Percentiles rank a stretch among this genome's conserved stretches.
Evolutionary conservation across 2,113 vertebrate species (phyloP).

Genomic region (Erinaceus europaeus): DNA sequence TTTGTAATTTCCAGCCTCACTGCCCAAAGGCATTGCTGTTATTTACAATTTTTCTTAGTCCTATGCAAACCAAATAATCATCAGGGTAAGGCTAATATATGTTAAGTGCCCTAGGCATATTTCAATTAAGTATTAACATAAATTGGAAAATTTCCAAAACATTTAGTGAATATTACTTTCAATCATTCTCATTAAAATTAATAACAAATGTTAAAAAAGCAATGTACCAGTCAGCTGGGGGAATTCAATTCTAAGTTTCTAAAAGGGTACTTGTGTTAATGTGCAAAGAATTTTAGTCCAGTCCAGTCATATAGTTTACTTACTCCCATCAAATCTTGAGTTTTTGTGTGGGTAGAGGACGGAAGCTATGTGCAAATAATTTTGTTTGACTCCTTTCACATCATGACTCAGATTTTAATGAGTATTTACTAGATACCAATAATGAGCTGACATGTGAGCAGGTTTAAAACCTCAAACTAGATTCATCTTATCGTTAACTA

Average conservation of each 20-base stretch:
- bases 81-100: conserved; percentile 72
- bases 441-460: background rate
- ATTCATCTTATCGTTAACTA: background rate
- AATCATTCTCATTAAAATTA: conserved; percentile 79
- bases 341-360: background rate
- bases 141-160: conserved; percentile 74
- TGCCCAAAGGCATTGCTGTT: conserved; percentile 66
- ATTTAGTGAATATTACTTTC: conserved; percentile 73
- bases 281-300: conserved; percentile 17
- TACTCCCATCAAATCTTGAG: background rate
- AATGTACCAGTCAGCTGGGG: conserved; percentile 39
- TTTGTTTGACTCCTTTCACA: conserved; percentile 27
- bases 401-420: background rate
- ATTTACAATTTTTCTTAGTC: conserved; percentile 76
- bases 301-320: background rate
- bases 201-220: conserved; percentile 72
- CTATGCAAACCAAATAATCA: conserved; percentile 68
- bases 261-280: conserved; percentile 40
- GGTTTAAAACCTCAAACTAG: background rate
- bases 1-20: conserved; percentile 40
- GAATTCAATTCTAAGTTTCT: conserved; percentile 61
- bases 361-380: background rate
- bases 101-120: conserved; percentile 69
- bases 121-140: conserved; percentile 75
- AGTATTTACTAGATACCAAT: conserved; percentile 17